phyloP scores from a whole-genome alignment of 2,797 vertebrate genomes.

The Manis pentadactyla region DNA sequence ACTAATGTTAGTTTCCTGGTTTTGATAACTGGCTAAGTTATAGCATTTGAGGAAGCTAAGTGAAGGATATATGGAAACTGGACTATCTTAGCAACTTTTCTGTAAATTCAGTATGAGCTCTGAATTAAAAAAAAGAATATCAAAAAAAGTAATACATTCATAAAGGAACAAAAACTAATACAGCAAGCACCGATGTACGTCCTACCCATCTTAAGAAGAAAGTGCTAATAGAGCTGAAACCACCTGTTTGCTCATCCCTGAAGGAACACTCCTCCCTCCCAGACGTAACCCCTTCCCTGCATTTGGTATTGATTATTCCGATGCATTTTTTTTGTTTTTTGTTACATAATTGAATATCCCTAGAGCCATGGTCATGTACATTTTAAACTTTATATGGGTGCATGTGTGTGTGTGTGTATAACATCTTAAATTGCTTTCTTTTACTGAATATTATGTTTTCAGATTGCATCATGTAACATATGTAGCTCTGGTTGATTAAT shows the following conservation, averaged over 20 bases:
- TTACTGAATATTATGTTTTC: neutral
- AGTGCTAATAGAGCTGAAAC: neutral
- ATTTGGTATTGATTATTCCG: neutral
- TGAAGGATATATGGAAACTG: neutral
- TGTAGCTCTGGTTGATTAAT: neutral
- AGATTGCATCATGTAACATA: neutral
- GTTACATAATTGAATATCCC: neutral
- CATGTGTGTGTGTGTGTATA: neutral
- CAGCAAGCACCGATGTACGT: neutral
- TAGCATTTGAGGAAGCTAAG: neutral
- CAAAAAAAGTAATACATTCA: no score
- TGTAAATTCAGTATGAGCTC: neutral
- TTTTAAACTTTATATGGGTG: neutral
- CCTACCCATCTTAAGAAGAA: neutral
- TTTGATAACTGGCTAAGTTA: neutral
- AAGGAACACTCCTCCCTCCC: neutral
- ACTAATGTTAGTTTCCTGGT: neutral
- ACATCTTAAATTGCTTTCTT: neutral
- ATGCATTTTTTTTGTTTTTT: neutral
- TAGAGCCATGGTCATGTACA: neutral
- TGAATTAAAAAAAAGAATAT: neutral
- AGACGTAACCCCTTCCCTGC: neutral
- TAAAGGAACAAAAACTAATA: neutral
- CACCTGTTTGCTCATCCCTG: neutral
- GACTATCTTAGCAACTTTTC: neutral